Base-by-base conservation (phyloP, 1,140 invertebrate species). In the Galendromus occidentalis region DNA sequence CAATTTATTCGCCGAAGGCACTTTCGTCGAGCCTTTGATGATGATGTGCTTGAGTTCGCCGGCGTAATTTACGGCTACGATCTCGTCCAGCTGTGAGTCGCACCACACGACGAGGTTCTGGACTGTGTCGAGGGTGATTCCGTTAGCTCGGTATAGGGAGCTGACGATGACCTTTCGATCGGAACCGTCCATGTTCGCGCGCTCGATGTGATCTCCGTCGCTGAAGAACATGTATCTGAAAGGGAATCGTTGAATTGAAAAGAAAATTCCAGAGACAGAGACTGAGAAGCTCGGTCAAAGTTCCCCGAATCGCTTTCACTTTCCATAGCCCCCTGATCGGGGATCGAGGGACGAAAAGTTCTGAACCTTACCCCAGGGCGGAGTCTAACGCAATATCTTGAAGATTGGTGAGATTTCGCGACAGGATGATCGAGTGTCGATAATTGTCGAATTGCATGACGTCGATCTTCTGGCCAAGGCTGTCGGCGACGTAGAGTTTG, bases 21-120 rank as follows among this genome's bases (percentile, higher is more conserved):
- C 88, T 66, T 76, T 76, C 64, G 86, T 81, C 64, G 87, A 84
- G 20, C 91, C 80, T 68, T 73, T 69, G 63, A 79, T 65, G 9
- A 76, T 73, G 6, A 71, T 74, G 9, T 71, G 71, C 55, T 75
- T 76, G 67, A 86, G 81, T 18, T 82, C 79, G 0, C 94, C 95
- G 67, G 93, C 84, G 73, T 98, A 98, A 74, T 96, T 88, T 1
- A 93, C 88, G 0, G 91, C 94, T 73, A 98, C 94, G 68, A 98
- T 97, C 73, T 96, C 97, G 76, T 98, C 93, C 42, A 98, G 75
- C 6, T 95, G 78, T 0, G 88, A 88, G 75, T 98, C 94, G 71
- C 91, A 95, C 88, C 94, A 98, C 76, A 91, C 96, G 7, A 98
- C 82, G 42, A 91, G 78, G 72, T 86, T 84, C 0, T 85, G 84